Conservation (phyloP, 2,113 vertebrate genomes). For the Anolis carolinensis region DNA sequence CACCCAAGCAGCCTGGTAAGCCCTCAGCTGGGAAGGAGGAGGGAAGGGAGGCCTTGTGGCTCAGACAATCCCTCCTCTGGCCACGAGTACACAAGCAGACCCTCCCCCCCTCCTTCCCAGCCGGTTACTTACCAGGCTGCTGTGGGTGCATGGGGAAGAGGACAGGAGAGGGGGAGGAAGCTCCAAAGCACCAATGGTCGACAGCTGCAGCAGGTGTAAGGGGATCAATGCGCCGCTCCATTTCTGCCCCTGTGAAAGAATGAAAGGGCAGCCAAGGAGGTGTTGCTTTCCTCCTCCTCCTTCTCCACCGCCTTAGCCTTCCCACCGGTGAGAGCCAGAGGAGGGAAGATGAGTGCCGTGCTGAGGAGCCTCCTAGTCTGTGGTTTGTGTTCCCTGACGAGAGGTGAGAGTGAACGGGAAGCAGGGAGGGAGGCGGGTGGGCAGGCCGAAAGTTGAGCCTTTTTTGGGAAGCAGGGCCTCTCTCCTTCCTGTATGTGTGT, state of each 20-base stretch:
- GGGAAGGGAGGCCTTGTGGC: too few species aligned
- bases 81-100: too few species aligned
- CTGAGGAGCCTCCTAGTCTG: constrained; percentile 87
- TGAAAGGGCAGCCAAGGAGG: constrained; percentile 49
- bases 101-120: too few species aligned
- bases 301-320: constrained; percentile 44
- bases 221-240: background rate
- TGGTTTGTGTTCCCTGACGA: constrained; percentile 85
- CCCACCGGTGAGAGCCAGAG: constrained; percentile 58
- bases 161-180: too few species aligned
- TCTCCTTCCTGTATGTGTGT: constrained; percentile 36
- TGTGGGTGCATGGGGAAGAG: too few species aligned
- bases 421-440: too few species aligned
- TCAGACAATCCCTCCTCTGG: too few species aligned
- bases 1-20: too few species aligned
- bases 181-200: too few species aligned
- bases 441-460: constrained; percentile 33
- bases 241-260: constrained; percentile 34
- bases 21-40: too few species aligned
- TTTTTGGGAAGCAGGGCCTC: constrained; percentile 25
- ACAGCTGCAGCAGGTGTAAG: too few species aligned
- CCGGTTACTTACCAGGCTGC: too few species aligned
- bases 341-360: constrained; percentile 86
- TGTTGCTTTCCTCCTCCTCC: constrained; percentile 1
- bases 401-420: constrained; percentile 80